phyloP scores from a whole-genome alignment of 2,113 vertebrate species.

The Spheniscus mendiculus region DNA sequence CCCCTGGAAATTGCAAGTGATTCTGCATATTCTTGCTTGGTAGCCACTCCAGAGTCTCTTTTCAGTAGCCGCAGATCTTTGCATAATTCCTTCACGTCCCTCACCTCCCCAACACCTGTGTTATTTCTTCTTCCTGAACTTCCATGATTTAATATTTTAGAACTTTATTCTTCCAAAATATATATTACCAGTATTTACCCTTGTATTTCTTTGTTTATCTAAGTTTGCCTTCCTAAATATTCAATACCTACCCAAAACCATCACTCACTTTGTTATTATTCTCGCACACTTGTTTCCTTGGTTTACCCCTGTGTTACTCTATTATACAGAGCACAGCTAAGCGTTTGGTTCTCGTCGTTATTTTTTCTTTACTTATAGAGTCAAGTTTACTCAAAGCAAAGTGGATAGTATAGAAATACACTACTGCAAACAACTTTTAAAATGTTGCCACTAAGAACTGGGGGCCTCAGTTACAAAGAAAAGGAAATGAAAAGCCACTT shows the following conservation, averaged over 20 bases:
- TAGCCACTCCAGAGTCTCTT: background rate
- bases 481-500: background rate
- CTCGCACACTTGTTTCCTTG: background rate
- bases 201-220: background rate
- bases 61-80: background rate
- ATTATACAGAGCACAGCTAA: background rate
- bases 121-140: background rate
- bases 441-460: background rate
- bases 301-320: background rate
- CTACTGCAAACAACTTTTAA: background rate
- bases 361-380: background rate
- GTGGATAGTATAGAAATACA: background rate
- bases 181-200: background rate
- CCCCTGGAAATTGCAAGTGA: background rate
- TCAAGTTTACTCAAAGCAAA: background rate
- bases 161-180: background rate
- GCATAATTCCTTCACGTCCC: background rate
- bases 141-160: background rate
- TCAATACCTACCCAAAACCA: background rate
- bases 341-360: accelerated
- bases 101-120: background rate
- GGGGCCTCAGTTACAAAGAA: background rate
- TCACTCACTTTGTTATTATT: background rate
- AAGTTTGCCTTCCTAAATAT: background rate
- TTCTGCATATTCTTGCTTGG: background rate